These are phyloP conservation scores for Poecilia latipinna DNA, from an alignment of 2,113 vertebrate species.

Conservation along the genomic window DNA sequence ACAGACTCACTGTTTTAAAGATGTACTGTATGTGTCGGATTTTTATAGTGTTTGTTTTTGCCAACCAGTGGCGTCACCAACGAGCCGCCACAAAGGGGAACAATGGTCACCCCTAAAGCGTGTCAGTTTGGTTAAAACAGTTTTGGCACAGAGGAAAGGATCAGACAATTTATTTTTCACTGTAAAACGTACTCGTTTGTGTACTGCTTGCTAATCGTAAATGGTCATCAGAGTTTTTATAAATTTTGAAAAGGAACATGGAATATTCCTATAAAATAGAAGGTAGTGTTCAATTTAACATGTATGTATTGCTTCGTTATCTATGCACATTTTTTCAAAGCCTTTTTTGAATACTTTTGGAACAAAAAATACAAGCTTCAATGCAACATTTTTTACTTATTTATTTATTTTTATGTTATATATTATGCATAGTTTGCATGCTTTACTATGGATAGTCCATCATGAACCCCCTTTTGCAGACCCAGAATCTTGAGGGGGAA, in stretches of 20 bases:
- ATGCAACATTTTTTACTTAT: background rate
- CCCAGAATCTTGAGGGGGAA: too few species aligned
- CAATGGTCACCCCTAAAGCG: background rate
- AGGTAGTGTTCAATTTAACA: too few species aligned
- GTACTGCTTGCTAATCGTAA: background rate
- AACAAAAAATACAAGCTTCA: background rate
- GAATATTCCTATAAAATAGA: too few species aligned
- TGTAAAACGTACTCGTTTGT: background rate
- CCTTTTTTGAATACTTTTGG: background rate
- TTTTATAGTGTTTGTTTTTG: background rate
- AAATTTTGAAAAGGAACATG: background rate
- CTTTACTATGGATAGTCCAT: background rate
- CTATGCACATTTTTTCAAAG: too few species aligned
- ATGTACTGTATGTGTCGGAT: too few species aligned
- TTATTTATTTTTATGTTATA: background rate
- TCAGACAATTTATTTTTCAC: too few species aligned
- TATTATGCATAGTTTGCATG: background rate
- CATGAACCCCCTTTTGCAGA: background rate
- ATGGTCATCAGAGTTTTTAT: background rate
- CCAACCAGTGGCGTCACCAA: background rate
- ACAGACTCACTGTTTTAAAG: too few species aligned
- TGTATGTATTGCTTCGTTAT: too few species aligned
- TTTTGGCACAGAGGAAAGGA: too few species aligned
- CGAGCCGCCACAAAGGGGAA: background rate
- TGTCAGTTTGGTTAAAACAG: background rate